These are phyloP conservation scores for Augiades crinisus DNA, from an alignment of 2,888 invertebrate species.

Conservation along the genomic window DNA sequence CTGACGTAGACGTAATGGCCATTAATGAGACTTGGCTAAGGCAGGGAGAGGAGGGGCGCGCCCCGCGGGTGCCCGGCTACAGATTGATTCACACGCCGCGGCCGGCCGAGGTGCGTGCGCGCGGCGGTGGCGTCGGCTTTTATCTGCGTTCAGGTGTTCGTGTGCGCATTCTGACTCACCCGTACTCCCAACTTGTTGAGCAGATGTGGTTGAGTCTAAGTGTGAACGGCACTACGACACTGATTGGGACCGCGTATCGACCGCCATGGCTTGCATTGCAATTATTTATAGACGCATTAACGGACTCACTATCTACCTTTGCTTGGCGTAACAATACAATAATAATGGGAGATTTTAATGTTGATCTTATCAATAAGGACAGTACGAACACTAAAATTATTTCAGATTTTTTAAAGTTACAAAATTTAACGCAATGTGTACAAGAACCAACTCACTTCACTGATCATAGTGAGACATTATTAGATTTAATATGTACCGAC, in stretches of 20 bases:
- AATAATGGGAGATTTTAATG: not conserved
- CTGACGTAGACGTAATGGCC: too few relatives aligned
- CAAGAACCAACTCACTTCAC: too few relatives aligned
- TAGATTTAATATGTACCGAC: not conserved
- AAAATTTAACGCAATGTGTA: not conserved
- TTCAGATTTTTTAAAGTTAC: not conserved
- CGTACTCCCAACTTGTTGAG: not conserved
- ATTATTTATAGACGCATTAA: not conserved
- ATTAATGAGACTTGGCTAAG: too few relatives aligned
- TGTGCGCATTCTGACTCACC: not conserved
- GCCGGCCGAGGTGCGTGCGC: not conserved
- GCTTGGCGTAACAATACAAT: not conserved
- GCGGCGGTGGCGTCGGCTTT: not conserved
- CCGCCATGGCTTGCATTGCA: not conserved
- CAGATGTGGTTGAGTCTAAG: not conserved
- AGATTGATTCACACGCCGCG: not conserved
- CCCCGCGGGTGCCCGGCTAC: not conserved
- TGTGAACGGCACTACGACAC: not conserved
- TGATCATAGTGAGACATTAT: not conserved
- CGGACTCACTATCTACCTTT: not conserved
- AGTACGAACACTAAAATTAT: not conserved
- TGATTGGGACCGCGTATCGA: not conserved
- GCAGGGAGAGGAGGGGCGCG: too few relatives aligned
- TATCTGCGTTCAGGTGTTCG: not conserved
- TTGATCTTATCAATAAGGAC: too few relatives aligned